A percentile compares a stretch with the other conserved stretches of the same genome.
These are phyloP conservation scores for Calameuta pallipes DNA, from an alignment of 2,888 invertebrate genomes.

Conservation along the genomic window DNA sequence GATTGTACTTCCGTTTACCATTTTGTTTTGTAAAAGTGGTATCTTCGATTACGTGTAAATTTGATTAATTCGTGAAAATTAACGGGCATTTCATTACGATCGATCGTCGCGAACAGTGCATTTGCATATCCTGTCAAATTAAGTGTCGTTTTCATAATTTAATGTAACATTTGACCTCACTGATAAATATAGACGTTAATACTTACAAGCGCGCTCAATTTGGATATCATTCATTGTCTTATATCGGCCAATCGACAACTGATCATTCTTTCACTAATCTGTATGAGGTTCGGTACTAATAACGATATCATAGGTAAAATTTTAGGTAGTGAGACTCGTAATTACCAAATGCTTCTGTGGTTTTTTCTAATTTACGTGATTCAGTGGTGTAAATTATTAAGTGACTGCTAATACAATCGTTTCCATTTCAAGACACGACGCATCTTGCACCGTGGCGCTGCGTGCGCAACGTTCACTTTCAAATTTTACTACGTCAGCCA, in stretches of 20 bases:
- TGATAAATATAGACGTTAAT: not conserved
- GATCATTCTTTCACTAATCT: not conserved
- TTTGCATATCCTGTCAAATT: not conserved
- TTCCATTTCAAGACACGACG: no score
- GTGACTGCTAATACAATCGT: no score
- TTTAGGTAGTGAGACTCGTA: not conserved
- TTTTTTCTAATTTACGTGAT: not conserved
- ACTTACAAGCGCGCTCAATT: not conserved
- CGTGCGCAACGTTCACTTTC: no score
- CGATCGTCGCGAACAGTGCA: not conserved
- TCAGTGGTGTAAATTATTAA: no score
- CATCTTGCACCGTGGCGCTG: no score
- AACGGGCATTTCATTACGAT: not conserved
- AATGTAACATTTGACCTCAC: not conserved
- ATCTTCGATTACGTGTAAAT: not conserved
- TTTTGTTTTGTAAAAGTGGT: not conserved
- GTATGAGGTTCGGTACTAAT: not conserved
- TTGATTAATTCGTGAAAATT: not conserved
- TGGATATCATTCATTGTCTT: not conserved
- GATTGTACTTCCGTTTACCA: not conserved
- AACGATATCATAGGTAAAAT: not conserved
- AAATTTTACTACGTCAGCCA: no score
- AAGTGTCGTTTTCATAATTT: not conserved
- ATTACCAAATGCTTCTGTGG: not conserved
- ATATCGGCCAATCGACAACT: not conserved